These are phyloP conservation scores for Dermolepida albohirtum DNA, from an alignment of 2,888 invertebrate species.

Conservation along the genomic window DNA sequence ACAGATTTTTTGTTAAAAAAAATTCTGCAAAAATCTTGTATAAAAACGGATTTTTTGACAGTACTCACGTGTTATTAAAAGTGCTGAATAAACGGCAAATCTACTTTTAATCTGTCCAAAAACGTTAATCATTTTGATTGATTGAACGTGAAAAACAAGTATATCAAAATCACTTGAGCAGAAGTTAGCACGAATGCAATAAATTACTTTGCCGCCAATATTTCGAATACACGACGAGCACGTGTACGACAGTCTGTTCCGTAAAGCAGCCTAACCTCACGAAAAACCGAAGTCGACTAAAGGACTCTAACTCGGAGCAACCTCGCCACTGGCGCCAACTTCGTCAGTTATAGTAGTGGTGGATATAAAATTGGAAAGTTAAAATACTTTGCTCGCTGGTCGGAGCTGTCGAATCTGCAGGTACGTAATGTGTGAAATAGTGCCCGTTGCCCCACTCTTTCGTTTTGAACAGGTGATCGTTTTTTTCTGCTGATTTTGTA, in stretches of 20 bases:
- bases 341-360: conserved; percentile 9
- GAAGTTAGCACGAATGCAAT: conserved; percentile 1
- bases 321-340: conserved; percentile 9
- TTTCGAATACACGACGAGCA: too few relatives aligned
- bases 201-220: too few relatives aligned
- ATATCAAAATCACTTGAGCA: conserved; percentile 11
- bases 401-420: too few relatives aligned
- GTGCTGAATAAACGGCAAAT: conserved; percentile 53
- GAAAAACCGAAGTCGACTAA: too few relatives aligned
- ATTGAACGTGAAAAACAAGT: conserved; percentile 13
- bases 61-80: conserved; percentile 54
- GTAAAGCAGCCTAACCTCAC: too few relatives aligned
- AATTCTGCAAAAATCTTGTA: too few relatives aligned
- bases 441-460: conserved; percentile 5
- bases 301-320: too few relatives aligned
- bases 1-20: too few relatives aligned
- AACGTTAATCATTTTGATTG: conserved; percentile 50
- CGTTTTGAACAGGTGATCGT: conserved; percentile 23
- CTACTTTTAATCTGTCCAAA: conserved; percentile 54
- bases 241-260: too few relatives aligned
- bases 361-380: conserved; percentile 21
- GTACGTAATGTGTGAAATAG: too few relatives aligned
- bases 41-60: too few relatives aligned
- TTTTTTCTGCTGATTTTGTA: conserved; percentile 21
- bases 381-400: too few relatives aligned